Evolutionary conservation across 2,888 invertebrate genomes (phyloP), one percentile per base, ranked within the genome.

Genomic region (Himalopsyche japonica): DNA sequence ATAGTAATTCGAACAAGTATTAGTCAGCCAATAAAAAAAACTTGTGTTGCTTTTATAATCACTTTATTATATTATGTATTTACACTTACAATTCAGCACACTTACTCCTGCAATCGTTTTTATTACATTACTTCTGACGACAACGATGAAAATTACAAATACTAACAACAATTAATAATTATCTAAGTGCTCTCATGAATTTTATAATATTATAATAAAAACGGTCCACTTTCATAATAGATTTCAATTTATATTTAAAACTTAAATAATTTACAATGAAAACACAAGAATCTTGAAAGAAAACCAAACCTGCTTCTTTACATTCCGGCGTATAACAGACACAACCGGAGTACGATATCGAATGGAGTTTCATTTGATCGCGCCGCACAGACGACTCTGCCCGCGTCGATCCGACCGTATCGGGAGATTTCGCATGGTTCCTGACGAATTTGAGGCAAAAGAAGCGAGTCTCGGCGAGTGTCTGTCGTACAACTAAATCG

Each of bases 61-160:
- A 70, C 12, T 70, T 70, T 70, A 70, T 70, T 70, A 70, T 70
- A 70, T 70, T 70, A 70, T 70, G 30, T 70, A 70, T 70, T 70
- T 70, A 70, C 70, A 70, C 70, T 70, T 70, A 70, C 70, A 70
- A 70, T 24, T 27, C 70, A 27, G 70, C 70, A 70, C 70, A 70
- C 70, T 70, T 70, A 70, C 27, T 77, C 77, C 34, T 77, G 34
- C 77, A 32, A 77, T 20, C 43, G 24, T 77, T 77, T 37, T 77
- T 34, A 77, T 34, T 77, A 77, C 37, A 77, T 37, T 77, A 77
- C 77, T 77, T 77, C 77, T 18, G 77, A 77, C 77, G 43, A 77
- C 77, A 77, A 77, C 77, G 34, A 77, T 77, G 77, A 77, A 77
- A 77, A 77, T 77, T 77, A 77, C 77, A 77, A 77, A 70, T 70